phyloP scores from a whole-genome alignment of 2,888 invertebrate genomes.

The Dorcus hopei region DNA sequence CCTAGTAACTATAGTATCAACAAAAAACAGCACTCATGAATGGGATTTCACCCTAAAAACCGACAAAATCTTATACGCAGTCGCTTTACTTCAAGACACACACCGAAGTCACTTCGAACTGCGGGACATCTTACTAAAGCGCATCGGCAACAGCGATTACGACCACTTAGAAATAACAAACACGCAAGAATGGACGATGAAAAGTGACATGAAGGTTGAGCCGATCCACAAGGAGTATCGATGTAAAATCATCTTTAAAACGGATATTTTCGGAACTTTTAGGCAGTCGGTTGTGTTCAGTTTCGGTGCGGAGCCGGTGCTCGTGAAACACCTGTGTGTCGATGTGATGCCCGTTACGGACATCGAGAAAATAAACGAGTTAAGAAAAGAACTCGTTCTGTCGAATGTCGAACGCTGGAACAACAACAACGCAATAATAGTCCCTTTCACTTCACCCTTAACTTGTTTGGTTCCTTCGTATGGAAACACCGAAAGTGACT shows the following conservation, averaged over 20 bases:
- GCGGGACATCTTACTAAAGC: constrained; percentile 47
- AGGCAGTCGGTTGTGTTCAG: constrained; percentile 75
- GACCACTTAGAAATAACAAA: constrained; percentile 34
- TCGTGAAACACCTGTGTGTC: constrained; percentile 68
- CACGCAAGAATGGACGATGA: constrained; percentile 41
- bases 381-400: constrained; percentile 60
- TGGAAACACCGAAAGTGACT: constrained; percentile 43
- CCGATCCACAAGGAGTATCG: constrained; percentile 49
- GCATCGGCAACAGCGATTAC: constrained; percentile 31
- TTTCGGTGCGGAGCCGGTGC: constrained; percentile 62
- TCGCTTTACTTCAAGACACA: constrained; percentile 67
- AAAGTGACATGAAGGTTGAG: constrained; percentile 8
- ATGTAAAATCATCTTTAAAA: constrained; percentile 59
- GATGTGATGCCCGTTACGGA: constrained; percentile 72
- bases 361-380: constrained; percentile 61
- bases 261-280: constrained; percentile 75
- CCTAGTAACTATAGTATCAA: constrained; percentile 59
- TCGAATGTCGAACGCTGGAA: constrained; percentile 60
- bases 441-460: constrained; percentile 37
- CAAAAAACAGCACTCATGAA: constrained; percentile 59
- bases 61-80: constrained; percentile 54
- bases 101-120: constrained; percentile 66
- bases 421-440: constrained; percentile 51
- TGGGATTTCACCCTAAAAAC: constrained; percentile 61
- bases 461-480: constrained; percentile 26